These are phyloP conservation scores for Tetranychus piercei DNA, from an alignment of 2,888 invertebrate species.

Conservation along the genomic window DNA sequence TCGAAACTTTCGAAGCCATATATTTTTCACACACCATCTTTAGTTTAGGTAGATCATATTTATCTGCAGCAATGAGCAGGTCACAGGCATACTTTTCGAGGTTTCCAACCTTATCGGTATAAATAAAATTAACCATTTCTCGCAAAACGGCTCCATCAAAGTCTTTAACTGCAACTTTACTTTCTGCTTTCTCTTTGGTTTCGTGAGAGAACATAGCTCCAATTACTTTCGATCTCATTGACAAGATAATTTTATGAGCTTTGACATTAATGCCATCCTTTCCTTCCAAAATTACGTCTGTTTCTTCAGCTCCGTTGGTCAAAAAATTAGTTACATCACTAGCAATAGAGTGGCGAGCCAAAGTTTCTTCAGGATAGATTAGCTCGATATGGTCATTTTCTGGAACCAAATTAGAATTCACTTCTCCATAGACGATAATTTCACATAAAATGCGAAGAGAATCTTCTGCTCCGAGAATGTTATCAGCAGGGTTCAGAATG, in stretches of 20 bases:
- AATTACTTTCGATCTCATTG: too few species aligned
- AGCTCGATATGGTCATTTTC: too few species aligned
- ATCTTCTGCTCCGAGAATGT: conserved; percentile 6
- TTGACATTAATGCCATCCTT: too few species aligned
- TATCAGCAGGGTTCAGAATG: background rate
- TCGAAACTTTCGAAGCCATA: background rate
- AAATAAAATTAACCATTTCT: conserved; percentile 12
- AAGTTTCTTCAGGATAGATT: background rate
- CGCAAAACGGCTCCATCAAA: conserved; percentile 5
- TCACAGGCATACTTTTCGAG: background rate
- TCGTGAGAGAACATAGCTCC: too few species aligned
- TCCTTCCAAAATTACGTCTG: too few species aligned
- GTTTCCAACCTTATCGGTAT: too few species aligned
- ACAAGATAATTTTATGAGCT: too few species aligned
- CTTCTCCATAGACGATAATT: conserved; percentile 9
- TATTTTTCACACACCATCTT: conserved; percentile 7
- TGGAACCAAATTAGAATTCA: background rate
- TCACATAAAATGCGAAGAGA: background rate
- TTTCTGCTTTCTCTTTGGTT: too few species aligned
- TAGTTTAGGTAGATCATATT: background rate
- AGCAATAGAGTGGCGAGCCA: background rate
- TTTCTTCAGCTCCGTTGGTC: too few species aligned
- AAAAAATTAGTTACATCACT: too few species aligned
- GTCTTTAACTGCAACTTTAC: background rate
- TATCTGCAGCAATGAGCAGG: conserved; percentile 4